A percentile compares a stretch with the other conserved stretches of the same genome.
Conservation (phyloP, 1,140 invertebrate species). For the Leptinotarsa texana region DNA sequence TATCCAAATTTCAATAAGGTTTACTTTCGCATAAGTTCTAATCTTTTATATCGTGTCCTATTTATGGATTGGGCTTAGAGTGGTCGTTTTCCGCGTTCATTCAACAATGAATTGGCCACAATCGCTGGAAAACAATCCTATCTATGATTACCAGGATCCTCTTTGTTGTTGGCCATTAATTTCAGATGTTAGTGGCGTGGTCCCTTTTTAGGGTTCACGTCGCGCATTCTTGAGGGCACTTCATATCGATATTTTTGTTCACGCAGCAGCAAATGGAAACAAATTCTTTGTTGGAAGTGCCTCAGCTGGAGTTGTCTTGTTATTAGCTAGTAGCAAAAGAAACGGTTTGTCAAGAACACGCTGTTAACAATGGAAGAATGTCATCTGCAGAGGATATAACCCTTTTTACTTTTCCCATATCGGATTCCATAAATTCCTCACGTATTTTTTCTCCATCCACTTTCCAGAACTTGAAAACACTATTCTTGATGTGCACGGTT, state of each 20-base stretch:
- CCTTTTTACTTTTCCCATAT: no score
- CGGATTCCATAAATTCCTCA: no score
- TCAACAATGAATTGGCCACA: background rate
- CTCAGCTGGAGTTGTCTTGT: no score
- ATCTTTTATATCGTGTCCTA: constrained; percentile 6
- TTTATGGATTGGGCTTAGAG: background rate
- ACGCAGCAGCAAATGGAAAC: no score
- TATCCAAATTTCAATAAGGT: background rate
- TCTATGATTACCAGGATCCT: constrained; percentile 1
- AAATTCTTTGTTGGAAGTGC: no score
- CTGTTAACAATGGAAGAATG: no score
- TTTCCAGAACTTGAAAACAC: no score
- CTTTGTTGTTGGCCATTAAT: constrained; percentile 6
- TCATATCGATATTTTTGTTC: background rate
- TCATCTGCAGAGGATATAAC: no score
- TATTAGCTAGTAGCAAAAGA: no score
- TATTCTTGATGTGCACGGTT: no score
- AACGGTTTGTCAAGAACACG: no score
- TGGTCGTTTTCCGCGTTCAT: background rate
- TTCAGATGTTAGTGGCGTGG: background rate
- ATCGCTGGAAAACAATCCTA: background rate
- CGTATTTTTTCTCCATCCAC: no score
- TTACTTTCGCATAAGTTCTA: background rate
- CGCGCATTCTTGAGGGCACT: background rate
- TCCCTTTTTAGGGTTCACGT: constrained; percentile 1